Conservation (phyloP, 2,888 invertebrate species). For the Heteromyza rotundicornis region DNA sequence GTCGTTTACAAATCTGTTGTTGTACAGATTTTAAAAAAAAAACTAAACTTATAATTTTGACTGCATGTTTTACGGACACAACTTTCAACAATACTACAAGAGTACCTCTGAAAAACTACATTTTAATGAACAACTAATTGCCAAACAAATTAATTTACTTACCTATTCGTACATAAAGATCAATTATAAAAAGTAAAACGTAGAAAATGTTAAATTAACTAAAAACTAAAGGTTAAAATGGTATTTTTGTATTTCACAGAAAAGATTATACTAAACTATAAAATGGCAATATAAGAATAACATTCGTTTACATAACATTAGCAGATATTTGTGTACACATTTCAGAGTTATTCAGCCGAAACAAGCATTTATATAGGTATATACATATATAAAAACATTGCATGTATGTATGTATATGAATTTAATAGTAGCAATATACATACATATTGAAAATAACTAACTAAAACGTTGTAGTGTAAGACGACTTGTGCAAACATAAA, state of each 20-base stretch:
- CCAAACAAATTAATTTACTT: slow-evolving; percentile 7
- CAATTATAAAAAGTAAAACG: slow-evolving; percentile 1
- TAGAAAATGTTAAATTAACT: slow-evolving; percentile 8
- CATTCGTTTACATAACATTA: not conserved
- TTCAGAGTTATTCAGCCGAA: slow-evolving; percentile 2
- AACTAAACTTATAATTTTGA: too few species aligned
- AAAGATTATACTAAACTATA: not conserved
- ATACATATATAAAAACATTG: not conserved
- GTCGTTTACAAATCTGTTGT: too few species aligned
- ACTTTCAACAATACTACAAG: slow-evolving; percentile 12
- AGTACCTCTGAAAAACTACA: slow-evolving; percentile 17
- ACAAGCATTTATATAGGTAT: slow-evolving; percentile 20
- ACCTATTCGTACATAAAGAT: not conserved
- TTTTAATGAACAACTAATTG: slow-evolving; percentile 1
- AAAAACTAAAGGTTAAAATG: slow-evolving; percentile 8
- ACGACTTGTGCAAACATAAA: not conserved
- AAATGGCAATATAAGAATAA: not conserved
- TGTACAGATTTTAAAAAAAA: too few species aligned
- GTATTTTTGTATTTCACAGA: slow-evolving; percentile 25
- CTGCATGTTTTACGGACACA: not conserved
- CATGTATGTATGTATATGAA: not conserved
- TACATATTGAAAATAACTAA: not conserved
- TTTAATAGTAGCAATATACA: not conserved
- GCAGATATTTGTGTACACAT: slow-evolving; percentile 4
- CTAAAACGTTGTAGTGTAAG: not conserved